A percentile compares a stretch with the other conserved stretches of the same genome.
Evolutionary conservation across 2,888 invertebrate genomes (phyloP).

Genomic region (Vesta saturnalis): DNA sequence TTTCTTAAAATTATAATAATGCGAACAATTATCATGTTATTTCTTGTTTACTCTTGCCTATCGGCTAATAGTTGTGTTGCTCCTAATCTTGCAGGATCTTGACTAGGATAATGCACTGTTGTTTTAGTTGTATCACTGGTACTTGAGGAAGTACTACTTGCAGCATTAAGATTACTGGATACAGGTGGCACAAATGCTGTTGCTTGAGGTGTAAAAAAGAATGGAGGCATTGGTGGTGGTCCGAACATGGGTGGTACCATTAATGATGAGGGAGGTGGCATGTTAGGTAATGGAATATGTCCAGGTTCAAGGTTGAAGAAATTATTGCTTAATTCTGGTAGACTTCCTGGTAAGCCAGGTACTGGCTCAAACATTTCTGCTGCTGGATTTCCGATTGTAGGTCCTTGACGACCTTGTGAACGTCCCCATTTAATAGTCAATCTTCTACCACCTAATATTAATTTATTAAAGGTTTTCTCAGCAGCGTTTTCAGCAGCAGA

Average conservation of each 20-base stretch:
- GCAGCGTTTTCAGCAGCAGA: conserved; percentile 93
- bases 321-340: conserved; percentile 73
- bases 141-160: conserved; percentile 42
- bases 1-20: no score
- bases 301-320: conserved; percentile 73
- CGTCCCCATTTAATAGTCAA: conserved; percentile 99
- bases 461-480: conserved; percentile 94
- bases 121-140: conserved; percentile 62
- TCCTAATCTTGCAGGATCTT: conserved; percentile 94
- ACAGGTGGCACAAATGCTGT: conserved; percentile 64
- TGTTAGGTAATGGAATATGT: conserved; percentile 61
- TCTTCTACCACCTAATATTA: conserved; percentile 82
- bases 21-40: background rate
- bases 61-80: conserved; percentile 65
- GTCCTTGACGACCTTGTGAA: conserved; percentile 81
- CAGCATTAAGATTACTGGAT: conserved; percentile 37
- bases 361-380: conserved; percentile 74
- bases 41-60: conserved; percentile 51
- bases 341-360: conserved; percentile 79
- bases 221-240: conserved; percentile 67
- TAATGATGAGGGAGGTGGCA: conserved; percentile 62
- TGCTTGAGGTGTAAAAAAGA: conserved; percentile 62
- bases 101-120: conserved; percentile 92
- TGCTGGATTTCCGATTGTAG: conserved; percentile 63
- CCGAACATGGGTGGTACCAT: conserved; percentile 71